These are phyloP conservation scores for Anguilla megastoma DNA, from an alignment of 2,797 vertebrate species.

Conservation along the genomic window DNA sequence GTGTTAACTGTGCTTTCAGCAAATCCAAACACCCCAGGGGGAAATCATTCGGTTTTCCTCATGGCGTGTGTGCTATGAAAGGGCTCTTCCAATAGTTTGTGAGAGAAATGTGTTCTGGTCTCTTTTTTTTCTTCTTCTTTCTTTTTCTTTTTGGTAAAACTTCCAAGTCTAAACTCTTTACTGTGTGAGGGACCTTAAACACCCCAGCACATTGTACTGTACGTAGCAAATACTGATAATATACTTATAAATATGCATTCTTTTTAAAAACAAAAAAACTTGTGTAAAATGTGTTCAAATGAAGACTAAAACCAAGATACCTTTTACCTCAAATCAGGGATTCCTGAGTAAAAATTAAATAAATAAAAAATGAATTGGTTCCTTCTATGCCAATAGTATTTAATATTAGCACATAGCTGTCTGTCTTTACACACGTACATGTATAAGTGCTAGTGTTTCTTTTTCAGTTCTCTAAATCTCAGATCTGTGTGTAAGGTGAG, in stretches of 20 bases:
- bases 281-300: conserved; percentile 39
- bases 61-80: conserved; percentile 32
- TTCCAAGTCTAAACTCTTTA: conserved; percentile 22
- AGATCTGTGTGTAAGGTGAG: conserved; percentile 44
- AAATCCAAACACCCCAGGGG: background rate
- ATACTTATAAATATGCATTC: conserved; percentile 45
- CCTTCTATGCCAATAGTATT: conserved; percentile 43
- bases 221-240: conserved; percentile 39
- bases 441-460: conserved; percentile 38
- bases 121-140: background rate
- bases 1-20: conserved; percentile 23
- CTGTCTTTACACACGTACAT: conserved; percentile 42
- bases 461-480: conserved; percentile 42
- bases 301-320: conserved; percentile 39
- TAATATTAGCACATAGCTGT: conserved; percentile 43
- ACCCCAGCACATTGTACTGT: conserved; percentile 41
- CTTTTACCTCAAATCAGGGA: conserved; percentile 48
- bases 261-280: conserved; percentile 37
- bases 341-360: conserved; percentile 35
- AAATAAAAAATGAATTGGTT: conserved; percentile 34
- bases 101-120: conserved; percentile 38
- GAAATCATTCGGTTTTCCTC: background rate
- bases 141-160: conserved; percentile 12
- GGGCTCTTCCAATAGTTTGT: conserved; percentile 35
- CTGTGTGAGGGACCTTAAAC: conserved; percentile 28